Evolutionary conservation across 2,797 vertebrate genomes (phyloP).

Genomic region (Antennarius maculatus): DNA sequence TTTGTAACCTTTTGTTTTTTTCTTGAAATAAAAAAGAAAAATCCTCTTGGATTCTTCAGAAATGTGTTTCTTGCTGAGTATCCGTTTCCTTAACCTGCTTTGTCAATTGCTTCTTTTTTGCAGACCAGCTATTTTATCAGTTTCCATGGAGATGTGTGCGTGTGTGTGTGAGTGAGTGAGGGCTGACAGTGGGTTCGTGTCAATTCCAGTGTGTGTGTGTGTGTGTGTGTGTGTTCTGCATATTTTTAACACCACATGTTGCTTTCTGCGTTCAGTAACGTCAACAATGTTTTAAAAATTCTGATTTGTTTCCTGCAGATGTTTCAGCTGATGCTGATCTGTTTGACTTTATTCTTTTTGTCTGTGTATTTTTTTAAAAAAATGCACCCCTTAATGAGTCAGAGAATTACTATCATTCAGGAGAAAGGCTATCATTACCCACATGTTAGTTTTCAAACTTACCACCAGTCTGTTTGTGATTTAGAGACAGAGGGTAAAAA

Average conservation of each 20-base stretch:
- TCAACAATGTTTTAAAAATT: slow-evolving; percentile 6
- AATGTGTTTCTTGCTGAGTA: slow-evolving; percentile 35
- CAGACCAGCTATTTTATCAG: slow-evolving; percentile 70
- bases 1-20: neutral
- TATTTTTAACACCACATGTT: slow-evolving; percentile 28
- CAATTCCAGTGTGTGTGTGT: slow-evolving; percentile 2
- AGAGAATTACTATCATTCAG: neutral
- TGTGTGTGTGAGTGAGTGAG: slow-evolving; percentile 41
- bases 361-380: slow-evolving; percentile 10
- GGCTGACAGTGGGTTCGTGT: no score
- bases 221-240: slow-evolving; percentile 18
- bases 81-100: slow-evolving; percentile 48
- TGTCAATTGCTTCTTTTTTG: slow-evolving; percentile 48
- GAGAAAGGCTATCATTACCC: no score
- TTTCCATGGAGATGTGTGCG: slow-evolving; percentile 78
- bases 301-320: no score
- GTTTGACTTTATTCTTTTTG: neutral
- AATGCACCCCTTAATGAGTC: slow-evolving; percentile 21
- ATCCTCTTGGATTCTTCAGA: neutral
- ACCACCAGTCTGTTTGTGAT: no score
- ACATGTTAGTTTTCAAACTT: no score
- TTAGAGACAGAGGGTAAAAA: no score
- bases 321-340: no score
- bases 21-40: neutral
- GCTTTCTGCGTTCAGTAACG: slow-evolving; percentile 3